These are phyloP conservation scores for Drosophila triauraria DNA, from an alignment of 1,140 invertebrate genomes.

Conservation along the genomic window DNA sequence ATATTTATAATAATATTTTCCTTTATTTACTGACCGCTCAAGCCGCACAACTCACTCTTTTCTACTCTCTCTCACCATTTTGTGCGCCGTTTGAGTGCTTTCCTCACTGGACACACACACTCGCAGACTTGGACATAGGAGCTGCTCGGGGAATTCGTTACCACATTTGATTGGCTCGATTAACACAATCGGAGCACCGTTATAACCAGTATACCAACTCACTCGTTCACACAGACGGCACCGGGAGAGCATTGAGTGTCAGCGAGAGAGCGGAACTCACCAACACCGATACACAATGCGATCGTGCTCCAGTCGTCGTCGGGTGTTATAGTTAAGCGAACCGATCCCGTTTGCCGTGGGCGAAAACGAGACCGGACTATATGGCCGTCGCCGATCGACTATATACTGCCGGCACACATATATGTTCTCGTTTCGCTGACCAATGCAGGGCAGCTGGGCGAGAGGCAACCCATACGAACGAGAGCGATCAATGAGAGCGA, in stretches of 20 bases:
- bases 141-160: constrained; percentile 51
- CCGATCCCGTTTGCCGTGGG: constrained; percentile 43
- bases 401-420: constrained; percentile 50
- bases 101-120: constrained; percentile 29
- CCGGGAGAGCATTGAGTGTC: constrained; percentile 9
- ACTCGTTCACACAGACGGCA: constrained; percentile 38
- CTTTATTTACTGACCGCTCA: neutral
- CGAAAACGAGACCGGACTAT: constrained; percentile 63
- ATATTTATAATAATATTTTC: neutral
- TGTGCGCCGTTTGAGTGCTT: constrained; percentile 55
- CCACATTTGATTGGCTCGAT: constrained; percentile 84
- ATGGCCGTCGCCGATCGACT: constrained; percentile 38
- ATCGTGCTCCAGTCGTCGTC: constrained; percentile 44
- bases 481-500: constrained; percentile 61
- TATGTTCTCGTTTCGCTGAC: constrained; percentile 81
- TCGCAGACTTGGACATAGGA: neutral
- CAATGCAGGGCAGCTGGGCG: constrained; percentile 78
- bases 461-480: constrained; percentile 56
- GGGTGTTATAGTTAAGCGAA: constrained; percentile 69
- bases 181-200: constrained; percentile 84
- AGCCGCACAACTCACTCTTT: constrained; percentile 16
- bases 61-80: constrained; percentile 65
- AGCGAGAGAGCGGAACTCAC: constrained; percentile 17
- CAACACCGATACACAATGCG: neutral
- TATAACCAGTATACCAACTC: constrained; percentile 71